phyloP scores from a whole-genome alignment of 2,888 invertebrate genomes.

The Chymomyza procnemis region DNA sequence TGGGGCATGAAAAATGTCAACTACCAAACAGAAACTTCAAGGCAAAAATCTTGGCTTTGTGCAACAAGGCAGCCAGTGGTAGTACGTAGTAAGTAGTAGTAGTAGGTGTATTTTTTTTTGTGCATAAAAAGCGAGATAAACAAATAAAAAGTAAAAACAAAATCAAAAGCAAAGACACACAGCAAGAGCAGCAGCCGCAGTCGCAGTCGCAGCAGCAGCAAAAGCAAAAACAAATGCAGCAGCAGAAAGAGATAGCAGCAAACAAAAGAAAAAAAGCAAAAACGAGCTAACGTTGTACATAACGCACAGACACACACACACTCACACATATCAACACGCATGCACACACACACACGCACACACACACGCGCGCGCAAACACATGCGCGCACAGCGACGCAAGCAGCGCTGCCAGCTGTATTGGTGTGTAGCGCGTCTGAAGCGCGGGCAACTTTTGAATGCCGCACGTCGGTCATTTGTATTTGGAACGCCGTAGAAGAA shows the following conservation, averaged over 20 bases:
- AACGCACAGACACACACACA: conserved; percentile 31
- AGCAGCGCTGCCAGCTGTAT: neutral
- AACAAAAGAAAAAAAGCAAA: conserved; percentile 19
- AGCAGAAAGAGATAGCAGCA: conserved; percentile 54
- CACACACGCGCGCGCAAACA: neutral
- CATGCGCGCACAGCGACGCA: neutral
- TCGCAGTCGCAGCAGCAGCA: conserved; percentile 17
- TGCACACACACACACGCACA: conserved; percentile 16
- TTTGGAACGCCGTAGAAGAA: conserved; percentile 76
- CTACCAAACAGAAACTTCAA: conserved; percentile 1
- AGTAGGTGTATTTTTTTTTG: neutral
- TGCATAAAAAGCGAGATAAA: neutral
- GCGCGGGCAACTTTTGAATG: conserved; percentile 37
- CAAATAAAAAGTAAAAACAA: conserved; percentile 19
- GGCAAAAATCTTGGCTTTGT: neutral
- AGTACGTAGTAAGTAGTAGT: too few relatives aligned
- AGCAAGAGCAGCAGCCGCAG: conserved; percentile 46
- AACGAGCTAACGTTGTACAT: conserved; percentile 7
- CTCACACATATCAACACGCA: too few relatives aligned
- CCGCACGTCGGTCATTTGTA: conserved; percentile 75
- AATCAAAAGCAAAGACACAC: conserved; percentile 54
- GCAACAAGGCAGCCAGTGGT: neutral
- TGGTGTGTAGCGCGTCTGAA: neutral
- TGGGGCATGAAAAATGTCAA: conserved; percentile 7
- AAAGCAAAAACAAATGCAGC: conserved; percentile 54